Conservation (phyloP, 1,140 invertebrate genomes). For the Calephelis virginiensis region DNA sequence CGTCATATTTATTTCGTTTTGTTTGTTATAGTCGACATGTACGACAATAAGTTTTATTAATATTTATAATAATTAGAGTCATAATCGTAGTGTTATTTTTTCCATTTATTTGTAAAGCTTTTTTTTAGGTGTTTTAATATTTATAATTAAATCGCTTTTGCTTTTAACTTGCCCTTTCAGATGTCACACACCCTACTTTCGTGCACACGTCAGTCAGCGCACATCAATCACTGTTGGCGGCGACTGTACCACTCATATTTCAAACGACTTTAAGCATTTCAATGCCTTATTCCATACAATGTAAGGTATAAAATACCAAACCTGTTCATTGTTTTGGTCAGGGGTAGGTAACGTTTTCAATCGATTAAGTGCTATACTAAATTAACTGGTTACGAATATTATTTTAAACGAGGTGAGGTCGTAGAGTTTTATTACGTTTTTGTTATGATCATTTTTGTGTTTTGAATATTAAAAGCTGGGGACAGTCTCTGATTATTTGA, state of each 20-base stretch:
- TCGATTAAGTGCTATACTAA: conserved; percentile 59
- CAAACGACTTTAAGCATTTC: conserved; percentile 34
- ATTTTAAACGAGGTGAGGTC: conserved; percentile 39
- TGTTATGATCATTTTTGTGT: conserved; percentile 5
- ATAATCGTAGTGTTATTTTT: too few relatives aligned
- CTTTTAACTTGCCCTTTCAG: conserved; percentile 24
- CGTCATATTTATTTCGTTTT: too few relatives aligned
- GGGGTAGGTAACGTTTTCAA: conserved; percentile 50
- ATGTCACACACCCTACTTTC: conserved; percentile 53
- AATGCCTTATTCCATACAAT: conserved; percentile 29
- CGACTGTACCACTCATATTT: conserved; percentile 71
- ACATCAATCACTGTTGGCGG: conserved; percentile 72
- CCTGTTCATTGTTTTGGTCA: conserved; percentile 25
- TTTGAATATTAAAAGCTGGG: too few relatives aligned
- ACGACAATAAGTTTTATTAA: too few relatives aligned
- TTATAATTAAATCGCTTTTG: conserved; percentile 17
- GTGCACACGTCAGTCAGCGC: conserved; percentile 72
- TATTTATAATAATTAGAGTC: too few relatives aligned
- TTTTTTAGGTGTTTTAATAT: background rate
- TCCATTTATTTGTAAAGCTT: too few relatives aligned
- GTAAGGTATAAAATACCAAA: conserved; percentile 42
- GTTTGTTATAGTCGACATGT: too few relatives aligned
- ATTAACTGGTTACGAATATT: conserved; percentile 55
- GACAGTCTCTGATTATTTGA: too few relatives aligned
- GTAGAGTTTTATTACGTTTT: conserved; percentile 13